phyloP scores from a whole-genome alignment of 2,888 invertebrate species.

The Augiades crinisus region DNA sequence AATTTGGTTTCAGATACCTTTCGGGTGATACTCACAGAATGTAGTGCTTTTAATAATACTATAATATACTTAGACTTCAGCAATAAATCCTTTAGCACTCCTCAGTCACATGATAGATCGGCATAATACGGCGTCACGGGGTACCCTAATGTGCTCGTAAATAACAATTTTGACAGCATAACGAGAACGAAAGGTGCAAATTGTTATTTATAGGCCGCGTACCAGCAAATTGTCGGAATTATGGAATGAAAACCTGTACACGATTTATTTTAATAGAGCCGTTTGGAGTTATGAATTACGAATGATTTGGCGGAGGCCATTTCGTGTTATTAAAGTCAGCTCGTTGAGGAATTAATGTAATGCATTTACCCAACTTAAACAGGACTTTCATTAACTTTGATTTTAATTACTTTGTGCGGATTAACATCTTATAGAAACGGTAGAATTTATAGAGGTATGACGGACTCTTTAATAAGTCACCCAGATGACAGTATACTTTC shows the following conservation, averaged over 20 bases:
- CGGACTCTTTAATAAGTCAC: no score
- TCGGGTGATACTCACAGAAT: no score
- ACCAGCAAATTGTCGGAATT: conserved; percentile 33
- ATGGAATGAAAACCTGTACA: conserved; percentile 21
- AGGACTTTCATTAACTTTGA: no score
- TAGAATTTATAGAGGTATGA: no score
- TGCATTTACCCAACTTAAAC: no score
- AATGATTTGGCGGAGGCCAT: neutral
- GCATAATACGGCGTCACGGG: conserved; percentile 25
- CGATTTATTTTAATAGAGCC: conserved; percentile 25
- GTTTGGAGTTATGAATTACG: conserved; percentile 13
- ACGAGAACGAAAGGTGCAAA: conserved; percentile 34
- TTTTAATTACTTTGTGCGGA: no score
- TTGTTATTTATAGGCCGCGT: conserved; percentile 36
- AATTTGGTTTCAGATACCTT: no score
- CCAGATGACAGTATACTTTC: no score
- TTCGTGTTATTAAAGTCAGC: neutral
- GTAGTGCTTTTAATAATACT: no score
- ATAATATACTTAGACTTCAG: no score
- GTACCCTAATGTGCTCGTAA: conserved; percentile 32
- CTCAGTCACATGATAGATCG: conserved; percentile 27
- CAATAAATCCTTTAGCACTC: conserved; percentile 21
- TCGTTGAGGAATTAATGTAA: neutral
- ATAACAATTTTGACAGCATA: conserved; percentile 36
- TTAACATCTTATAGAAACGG: no score